Conservation (phyloP, 2,113 vertebrate species). For the Chionodraco myersi region DNA sequence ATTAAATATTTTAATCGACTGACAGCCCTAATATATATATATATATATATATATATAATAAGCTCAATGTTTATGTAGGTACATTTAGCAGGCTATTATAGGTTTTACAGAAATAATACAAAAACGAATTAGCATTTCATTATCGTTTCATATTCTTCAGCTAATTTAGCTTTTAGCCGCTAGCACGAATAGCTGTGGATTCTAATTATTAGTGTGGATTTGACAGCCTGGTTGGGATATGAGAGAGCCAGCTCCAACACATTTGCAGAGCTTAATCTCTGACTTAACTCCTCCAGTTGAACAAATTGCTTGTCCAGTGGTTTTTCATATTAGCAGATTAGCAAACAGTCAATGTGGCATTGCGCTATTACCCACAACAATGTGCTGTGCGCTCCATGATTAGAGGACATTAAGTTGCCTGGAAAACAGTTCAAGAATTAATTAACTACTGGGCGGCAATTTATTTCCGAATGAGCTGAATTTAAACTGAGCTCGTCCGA, state of each 20-base stretch:
- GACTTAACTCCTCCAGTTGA: conserved; percentile 52
- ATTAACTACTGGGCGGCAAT: conserved; percentile 55
- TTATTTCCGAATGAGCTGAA: conserved; percentile 44
- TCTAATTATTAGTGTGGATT: conserved; percentile 28
- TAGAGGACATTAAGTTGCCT: conserved; percentile 47
- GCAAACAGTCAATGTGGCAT: conserved; percentile 67
- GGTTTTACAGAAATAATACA: not conserved
- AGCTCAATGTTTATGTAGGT: not conserved
- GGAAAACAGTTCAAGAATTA: conserved; percentile 60
- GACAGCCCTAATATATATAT: not conserved
- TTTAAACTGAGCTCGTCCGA: conserved; percentile 47
- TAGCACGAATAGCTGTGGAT: conserved; percentile 23
- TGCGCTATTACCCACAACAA: conserved; percentile 54
- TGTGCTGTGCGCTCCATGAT: conserved; percentile 44
- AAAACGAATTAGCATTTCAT: not conserved
- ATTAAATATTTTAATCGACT: too few relatives aligned
- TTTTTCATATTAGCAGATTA: conserved; percentile 64
- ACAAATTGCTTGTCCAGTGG: conserved; percentile 54
- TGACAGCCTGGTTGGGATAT: not conserved
- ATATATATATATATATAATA: not conserved
- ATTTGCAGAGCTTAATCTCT: conserved; percentile 44
- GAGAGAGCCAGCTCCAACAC: conserved; percentile 26
- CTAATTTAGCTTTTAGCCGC: conserved; percentile 27
- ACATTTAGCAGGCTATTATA: not conserved
- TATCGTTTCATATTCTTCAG: conserved; percentile 18